Conservation (phyloP, 2,888 invertebrate species). For the Tethea ocularis region DNA sequence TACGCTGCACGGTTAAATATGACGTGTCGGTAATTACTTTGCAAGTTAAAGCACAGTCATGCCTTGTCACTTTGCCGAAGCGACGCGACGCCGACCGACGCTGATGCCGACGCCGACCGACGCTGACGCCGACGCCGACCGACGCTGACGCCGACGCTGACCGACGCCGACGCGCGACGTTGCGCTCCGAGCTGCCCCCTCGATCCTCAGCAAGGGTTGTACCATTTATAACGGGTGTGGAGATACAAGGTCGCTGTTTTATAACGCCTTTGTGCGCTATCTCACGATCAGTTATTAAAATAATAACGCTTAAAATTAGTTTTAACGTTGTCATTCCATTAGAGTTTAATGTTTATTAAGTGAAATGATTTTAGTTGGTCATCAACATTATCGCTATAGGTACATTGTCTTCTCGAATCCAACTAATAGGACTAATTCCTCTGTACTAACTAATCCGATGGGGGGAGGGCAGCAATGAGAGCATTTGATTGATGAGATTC, state of each 20-base stretch:
- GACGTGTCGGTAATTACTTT: constrained; percentile 81
- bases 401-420: too few species aligned
- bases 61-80: constrained; percentile 78
- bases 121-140: too few species aligned
- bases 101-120: too few species aligned
- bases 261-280: neutral
- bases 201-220: constrained; percentile 24
- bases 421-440: too few species aligned
- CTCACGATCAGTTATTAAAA: neutral
- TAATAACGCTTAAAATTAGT: neutral
- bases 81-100: too few species aligned
- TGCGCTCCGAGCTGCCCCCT: constrained; percentile 40
- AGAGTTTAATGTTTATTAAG: neutral
- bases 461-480: too few species aligned
- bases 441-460: too few species aligned
- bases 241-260: constrained; percentile 18
- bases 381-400: too few species aligned
- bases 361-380: too few species aligned
- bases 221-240: constrained; percentile 20
- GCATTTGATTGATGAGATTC: too few species aligned
- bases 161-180: too few species aligned
- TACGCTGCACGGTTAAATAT: constrained; percentile 57
- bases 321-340: neutral
- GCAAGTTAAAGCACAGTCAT: constrained; percentile 67
- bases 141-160: too few species aligned